Conservation (phyloP, 1,140 invertebrate species). For the Harpegnathos saltator region DNA sequence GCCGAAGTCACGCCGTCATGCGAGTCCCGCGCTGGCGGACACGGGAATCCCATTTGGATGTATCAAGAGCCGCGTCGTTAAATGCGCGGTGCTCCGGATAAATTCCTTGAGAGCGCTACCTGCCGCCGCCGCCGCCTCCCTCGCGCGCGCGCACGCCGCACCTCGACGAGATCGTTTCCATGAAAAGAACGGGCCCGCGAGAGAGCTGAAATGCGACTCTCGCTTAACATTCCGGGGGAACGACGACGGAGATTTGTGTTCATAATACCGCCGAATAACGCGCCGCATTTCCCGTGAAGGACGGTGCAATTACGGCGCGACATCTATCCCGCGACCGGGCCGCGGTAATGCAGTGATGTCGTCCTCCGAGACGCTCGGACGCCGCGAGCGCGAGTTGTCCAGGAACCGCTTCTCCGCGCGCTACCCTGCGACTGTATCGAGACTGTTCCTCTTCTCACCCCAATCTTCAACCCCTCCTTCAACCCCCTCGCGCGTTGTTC, state of each 20-base stretch:
- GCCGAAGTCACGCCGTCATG: slow-evolving; percentile 48
- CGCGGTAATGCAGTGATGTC: slow-evolving; percentile 20
- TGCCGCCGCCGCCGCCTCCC: slow-evolving; percentile 24
- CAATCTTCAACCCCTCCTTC: too few species aligned
- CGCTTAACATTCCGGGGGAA: slow-evolving; percentile 39
- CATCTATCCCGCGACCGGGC: slow-evolving; percentile 35
- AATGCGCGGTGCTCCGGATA: slow-evolving; percentile 68
- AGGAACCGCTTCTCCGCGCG: neutral
- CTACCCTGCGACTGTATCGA: neutral
- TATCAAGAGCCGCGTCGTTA: slow-evolving; percentile 74
- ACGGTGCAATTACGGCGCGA: slow-evolving; percentile 46
- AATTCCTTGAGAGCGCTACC: slow-evolving; percentile 72
- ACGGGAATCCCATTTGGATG: slow-evolving; percentile 76
- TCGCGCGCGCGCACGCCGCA: neutral
- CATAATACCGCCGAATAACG: slow-evolving; percentile 50
- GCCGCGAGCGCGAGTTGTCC: too few species aligned
- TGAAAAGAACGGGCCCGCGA: slow-evolving; percentile 31
- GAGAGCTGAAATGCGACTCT: slow-evolving; percentile 48
- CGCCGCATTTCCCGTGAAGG: slow-evolving; percentile 39
- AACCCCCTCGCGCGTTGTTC: too few species aligned
- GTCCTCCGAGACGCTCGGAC: neutral
- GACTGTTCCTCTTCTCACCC: neutral
- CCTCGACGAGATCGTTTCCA: slow-evolving; percentile 27
- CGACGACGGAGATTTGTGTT: slow-evolving; percentile 57
- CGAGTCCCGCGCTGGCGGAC: slow-evolving; percentile 62